Evolutionary conservation across 2,888 invertebrate species (phyloP).

Genomic region (Ectropis crepuscularia): DNA sequence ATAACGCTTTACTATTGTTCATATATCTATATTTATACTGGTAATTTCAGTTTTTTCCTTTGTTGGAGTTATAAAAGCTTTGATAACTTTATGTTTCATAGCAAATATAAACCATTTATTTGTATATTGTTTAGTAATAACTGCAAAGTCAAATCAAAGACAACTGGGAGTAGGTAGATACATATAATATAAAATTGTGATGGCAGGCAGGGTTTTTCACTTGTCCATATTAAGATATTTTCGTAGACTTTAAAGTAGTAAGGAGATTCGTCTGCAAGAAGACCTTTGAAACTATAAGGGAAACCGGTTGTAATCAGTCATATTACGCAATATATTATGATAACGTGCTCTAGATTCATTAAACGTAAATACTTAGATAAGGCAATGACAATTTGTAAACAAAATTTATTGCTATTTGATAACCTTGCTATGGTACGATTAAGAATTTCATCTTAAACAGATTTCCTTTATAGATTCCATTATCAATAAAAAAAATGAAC

Average conservation of each 20-base stretch:
- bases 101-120: too few species aligned
- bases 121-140: too few species aligned
- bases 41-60: too few species aligned
- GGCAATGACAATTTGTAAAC: conserved; percentile 37
- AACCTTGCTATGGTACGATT: conserved; percentile 29
- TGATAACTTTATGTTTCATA: too few species aligned
- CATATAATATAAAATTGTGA: not conserved
- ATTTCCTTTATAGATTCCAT: too few species aligned
- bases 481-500: too few species aligned
- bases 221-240: not conserved
- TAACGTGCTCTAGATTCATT: conserved; percentile 56
- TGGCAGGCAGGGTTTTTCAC: not conserved
- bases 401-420: conserved; percentile 36
- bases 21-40: too few species aligned
- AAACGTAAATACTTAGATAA: conserved; percentile 42
- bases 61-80: too few species aligned
- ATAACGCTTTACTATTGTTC: too few species aligned
- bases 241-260: conserved; percentile 23
- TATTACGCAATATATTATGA: conserved; percentile 52
- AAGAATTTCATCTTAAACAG: too few species aligned
- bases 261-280: conserved; percentile 23
- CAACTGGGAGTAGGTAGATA: too few species aligned
- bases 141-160: too few species aligned
- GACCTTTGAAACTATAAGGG: conserved; percentile 39
- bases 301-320: conserved; percentile 47